Percentiles rank a stretch among this genome's conserved stretches.
phyloP scores from a whole-genome alignment of 2,888 invertebrate species.

The Alviniconcha strummeri region DNA sequence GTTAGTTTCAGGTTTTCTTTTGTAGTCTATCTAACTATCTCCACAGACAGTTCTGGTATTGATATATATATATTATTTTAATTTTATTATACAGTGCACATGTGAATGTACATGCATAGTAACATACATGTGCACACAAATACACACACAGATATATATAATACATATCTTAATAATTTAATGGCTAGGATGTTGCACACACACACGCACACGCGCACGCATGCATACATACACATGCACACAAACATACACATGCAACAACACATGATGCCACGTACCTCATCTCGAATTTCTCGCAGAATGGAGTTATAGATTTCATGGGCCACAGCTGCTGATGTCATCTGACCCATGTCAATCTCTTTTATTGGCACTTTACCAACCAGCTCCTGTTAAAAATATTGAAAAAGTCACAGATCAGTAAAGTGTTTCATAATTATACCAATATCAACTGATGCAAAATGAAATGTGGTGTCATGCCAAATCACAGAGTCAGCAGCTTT shows the following conservation, averaged over 20 bases:
- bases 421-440: too few species aligned
- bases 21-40: too few species aligned
- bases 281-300: constrained; percentile 71
- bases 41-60: too few species aligned
- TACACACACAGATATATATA: background rate
- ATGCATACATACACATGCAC: background rate
- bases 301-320: constrained; percentile 73
- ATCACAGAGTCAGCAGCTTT: background rate
- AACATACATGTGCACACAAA: background rate
- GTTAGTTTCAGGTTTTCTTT: too few species aligned
- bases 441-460: background rate
- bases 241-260: background rate
- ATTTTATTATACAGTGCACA: too few species aligned
- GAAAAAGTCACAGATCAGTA: too few species aligned
- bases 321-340: constrained; percentile 56
- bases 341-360: constrained; percentile 55
- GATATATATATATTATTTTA: too few species aligned
- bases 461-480: background rate
- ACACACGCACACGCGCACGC: background rate
- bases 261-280: constrained; percentile 66
- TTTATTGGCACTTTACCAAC: constrained; percentile 55
- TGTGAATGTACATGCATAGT: too few species aligned
- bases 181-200: background rate
- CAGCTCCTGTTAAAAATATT: constrained; percentile 54
- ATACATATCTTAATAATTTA: background rate